These are phyloP conservation scores for Semotilus atromaculatus DNA, from an alignment of 2,797 vertebrate genomes.

Conservation along the genomic window DNA sequence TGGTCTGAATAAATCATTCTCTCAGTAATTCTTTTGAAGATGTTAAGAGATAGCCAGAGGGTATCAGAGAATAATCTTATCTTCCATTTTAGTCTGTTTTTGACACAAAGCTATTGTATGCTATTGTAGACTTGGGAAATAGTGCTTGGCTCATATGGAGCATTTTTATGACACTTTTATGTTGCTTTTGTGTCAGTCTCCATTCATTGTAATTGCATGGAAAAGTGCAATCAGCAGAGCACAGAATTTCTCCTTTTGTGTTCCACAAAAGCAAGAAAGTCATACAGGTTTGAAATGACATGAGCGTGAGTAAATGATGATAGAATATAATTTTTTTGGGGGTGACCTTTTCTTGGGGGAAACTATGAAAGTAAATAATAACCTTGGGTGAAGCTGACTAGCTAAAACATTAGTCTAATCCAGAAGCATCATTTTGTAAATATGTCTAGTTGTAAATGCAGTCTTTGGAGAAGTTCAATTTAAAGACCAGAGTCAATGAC, in stretches of 20 bases:
- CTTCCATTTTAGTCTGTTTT: neutral
- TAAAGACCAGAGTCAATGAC: neutral
- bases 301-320: neutral
- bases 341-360: neutral
- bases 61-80: neutral
- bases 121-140: neutral
- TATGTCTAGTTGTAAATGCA: neutral
- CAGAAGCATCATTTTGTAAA: neutral
- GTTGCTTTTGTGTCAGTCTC: neutral
- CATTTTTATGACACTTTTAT: neutral
- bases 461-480: conserved; percentile 10
- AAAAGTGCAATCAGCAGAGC: neutral
- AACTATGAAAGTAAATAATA: neutral
- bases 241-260: neutral
- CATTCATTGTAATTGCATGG: neutral
- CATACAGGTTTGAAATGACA: neutral
- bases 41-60: neutral
- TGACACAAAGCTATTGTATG: neutral
- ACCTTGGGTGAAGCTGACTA: neutral
- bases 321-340: too few relatives aligned
- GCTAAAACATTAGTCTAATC: neutral
- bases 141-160: too few relatives aligned
- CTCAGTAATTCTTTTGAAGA: neutral
- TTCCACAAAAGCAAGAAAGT: neutral
- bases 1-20: neutral